phyloP scores from a whole-genome alignment of 2,113 vertebrate genomes.

The Phylloscopus trochiloides region DNA sequence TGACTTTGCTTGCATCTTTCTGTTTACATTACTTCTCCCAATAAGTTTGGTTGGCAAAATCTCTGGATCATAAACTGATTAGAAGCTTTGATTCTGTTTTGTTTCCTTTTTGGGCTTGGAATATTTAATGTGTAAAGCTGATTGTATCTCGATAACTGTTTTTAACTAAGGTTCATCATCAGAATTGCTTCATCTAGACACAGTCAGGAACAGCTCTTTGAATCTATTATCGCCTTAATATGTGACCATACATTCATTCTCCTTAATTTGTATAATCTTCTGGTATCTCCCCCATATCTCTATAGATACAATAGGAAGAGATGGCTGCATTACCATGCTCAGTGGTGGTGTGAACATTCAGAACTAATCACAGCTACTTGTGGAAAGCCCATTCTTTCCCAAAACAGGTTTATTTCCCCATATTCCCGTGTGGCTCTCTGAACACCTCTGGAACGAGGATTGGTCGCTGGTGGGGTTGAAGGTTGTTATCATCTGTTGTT shows the following conservation, averaged over 20 bases:
- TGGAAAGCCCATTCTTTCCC: not conserved
- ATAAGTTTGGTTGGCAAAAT: conserved; percentile 57
- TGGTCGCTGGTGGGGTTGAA: not conserved
- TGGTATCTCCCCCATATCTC: not conserved
- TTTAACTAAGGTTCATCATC: conserved; percentile 39
- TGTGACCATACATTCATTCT: not conserved
- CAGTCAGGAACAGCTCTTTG: not conserved
- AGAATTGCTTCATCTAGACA: conserved; percentile 22
- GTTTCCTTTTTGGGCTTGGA: conserved; percentile 38
- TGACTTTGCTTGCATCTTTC: conserved; percentile 59
- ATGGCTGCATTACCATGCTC: not conserved
- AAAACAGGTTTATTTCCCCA: not conserved
- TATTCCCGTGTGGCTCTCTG: not conserved
- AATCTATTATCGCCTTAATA: conserved; percentile 30
- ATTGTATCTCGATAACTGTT: conserved; percentile 18
- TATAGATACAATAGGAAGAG: not conserved
- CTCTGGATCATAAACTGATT: conserved; percentile 56
- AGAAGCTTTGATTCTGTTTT: conserved; percentile 58
- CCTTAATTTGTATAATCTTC: conserved; percentile 23
- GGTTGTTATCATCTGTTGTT: conserved; percentile 7
- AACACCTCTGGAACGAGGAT: conserved; percentile 20
- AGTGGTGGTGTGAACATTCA: not conserved
- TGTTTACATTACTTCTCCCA: conserved; percentile 59
- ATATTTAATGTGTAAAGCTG: conserved; percentile 25
- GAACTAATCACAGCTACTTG: conserved; percentile 12